Base-by-base conservation (phyloP, 2,113 vertebrate genomes). In the Nannobrachium achirus region DNA sequence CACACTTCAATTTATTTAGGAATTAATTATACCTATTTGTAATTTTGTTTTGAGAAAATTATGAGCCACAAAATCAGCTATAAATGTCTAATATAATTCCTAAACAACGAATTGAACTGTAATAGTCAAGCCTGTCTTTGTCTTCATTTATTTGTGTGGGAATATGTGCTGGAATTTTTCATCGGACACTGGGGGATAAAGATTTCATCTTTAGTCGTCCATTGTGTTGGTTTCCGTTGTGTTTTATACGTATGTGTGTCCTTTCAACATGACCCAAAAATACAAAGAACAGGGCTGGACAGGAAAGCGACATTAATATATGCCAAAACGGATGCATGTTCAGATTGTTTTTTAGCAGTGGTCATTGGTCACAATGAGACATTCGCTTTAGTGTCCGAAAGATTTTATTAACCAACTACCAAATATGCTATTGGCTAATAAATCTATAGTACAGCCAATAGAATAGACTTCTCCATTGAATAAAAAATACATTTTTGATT, bases 221-320 rank as follows among this genome's bases (percentile, higher is more conserved):
- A 89, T 92, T 92, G 88, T 89, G 61, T 88, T 82, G 76, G 67
- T 75, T 78, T 69, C 88, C 83, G 90, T 92, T 92, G 91, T 92
- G 88, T 89, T 90, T 89, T 75, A 86, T 81, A 76, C 56, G 59
- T 70, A 60, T 77, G 59, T 70, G 57, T 77, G 79, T 60, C 63
- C 69, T 81, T 68, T 82, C 85, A 87, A 89, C 84, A 89, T 86
- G 77, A 86, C 82, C 79, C 25, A 39, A 72, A 88, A 92, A 88
- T 85, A 89, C 76, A 89, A 87, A 89, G 71, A 88, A 69, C 66
- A 68, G 41, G 71, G 82, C 82, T 78, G 79, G 71, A 87, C 89
- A 88, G 89, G 90, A 92, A 91, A 89, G 72, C 10, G 57, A 80
- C 69, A 79, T 89, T 87, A 33, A 33, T 86, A 88, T 75, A 79